Base-by-base conservation (phyloP, 1,140 invertebrate genomes). In the Aporrectodea caliginosa region DNA sequence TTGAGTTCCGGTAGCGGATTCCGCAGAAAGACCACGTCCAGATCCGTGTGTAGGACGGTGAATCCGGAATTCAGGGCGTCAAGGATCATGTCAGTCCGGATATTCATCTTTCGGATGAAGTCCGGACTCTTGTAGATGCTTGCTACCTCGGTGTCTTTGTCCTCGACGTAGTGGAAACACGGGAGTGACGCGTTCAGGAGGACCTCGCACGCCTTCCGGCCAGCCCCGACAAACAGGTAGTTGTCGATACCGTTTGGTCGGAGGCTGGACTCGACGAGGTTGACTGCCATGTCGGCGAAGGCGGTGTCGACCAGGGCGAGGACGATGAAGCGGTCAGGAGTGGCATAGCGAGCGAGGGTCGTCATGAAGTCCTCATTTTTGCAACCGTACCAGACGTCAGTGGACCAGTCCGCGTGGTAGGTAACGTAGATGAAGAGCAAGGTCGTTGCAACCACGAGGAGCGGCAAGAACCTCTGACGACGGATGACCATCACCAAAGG, bases 61-160 rank as follows among this genome's bases (percentile, higher is more conserved):
- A 70, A 80, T 16, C 79, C 79, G 31, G 30, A 31, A 16, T 35
- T 22, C 29, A 80, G 33, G 22, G 79, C 79, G 33, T 78, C 74
- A 6, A 80, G 27, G 30, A 80, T 72, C 75, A 80, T 69, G 27
- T 70, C 35, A 27, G 79, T 80, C 14, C 79, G 74, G 27, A 70
- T 32, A 34, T 80, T 80, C 79, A 80, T 80, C 58, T 80, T 80
- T n/a, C 69, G 73, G 27, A 70, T 77, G 79, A 80, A 80, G 34
- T 30, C 79, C 22, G 33, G 58, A 33, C 69, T 71, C 16, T 77
- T 34, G n/a, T 72, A 78, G 16, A 22, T 33, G 69, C 75, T 78
- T 16, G 79, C 79, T 27, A 31, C 34, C 16, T 16, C 16, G 2
- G 75, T 69, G 1, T 29, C 27, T 73, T 77, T 22, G 29, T 78